phyloP scores from a whole-genome alignment of 2,888 invertebrate genomes.

The Gymnoscelis rufifasciata region DNA sequence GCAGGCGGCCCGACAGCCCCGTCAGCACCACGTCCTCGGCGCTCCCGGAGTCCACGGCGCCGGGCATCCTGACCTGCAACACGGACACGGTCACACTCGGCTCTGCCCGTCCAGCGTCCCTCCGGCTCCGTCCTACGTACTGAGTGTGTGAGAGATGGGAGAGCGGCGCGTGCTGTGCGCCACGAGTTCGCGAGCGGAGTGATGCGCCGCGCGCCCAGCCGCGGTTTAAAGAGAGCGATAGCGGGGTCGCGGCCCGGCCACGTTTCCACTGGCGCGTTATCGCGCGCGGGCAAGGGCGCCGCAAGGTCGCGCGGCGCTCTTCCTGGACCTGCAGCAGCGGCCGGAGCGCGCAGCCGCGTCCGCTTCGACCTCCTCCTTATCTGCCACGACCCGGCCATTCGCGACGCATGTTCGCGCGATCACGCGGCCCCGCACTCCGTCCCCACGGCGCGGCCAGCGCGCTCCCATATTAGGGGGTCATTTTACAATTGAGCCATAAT shows the following conservation, averaged over 20 bases:
- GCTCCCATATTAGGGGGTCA: slow-evolving; percentile 6
- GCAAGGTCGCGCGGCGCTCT: slow-evolving; percentile 62
- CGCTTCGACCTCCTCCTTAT: too few relatives aligned
- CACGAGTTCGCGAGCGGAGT: slow-evolving; percentile 48
- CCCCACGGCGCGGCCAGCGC: neutral
- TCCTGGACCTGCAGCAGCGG: slow-evolving; percentile 29
- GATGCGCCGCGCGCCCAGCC: slow-evolving; percentile 42
- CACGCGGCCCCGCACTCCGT: slow-evolving; percentile 15
- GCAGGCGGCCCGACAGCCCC: slow-evolving; percentile 92
- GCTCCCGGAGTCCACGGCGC: slow-evolving; percentile 57
- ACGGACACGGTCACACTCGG: neutral
- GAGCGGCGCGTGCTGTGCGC: slow-evolving; percentile 35
- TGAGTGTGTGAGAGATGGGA: neutral
- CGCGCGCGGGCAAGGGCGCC: slow-evolving; percentile 27
- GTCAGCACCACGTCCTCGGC: slow-evolving; percentile 86
- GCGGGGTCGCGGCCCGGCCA: slow-evolving; percentile 58
- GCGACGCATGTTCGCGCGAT: slow-evolving; percentile 20
- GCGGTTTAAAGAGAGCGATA: slow-evolving; percentile 61
- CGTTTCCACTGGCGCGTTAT: slow-evolving; percentile 57
- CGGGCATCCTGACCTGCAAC: slow-evolving; percentile 49
- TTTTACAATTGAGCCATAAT: slow-evolving; percentile 18
- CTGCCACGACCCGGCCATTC: slow-evolving; percentile 21
- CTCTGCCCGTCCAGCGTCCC: neutral
- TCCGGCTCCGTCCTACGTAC: neutral
- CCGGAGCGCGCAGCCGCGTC: slow-evolving; percentile 1